Percentiles rank a stretch among this genome's conserved stretches.
These are phyloP conservation scores for Glossosoma conforme DNA, from an alignment of 1,140 invertebrate genomes.

Conservation along the genomic window DNA sequence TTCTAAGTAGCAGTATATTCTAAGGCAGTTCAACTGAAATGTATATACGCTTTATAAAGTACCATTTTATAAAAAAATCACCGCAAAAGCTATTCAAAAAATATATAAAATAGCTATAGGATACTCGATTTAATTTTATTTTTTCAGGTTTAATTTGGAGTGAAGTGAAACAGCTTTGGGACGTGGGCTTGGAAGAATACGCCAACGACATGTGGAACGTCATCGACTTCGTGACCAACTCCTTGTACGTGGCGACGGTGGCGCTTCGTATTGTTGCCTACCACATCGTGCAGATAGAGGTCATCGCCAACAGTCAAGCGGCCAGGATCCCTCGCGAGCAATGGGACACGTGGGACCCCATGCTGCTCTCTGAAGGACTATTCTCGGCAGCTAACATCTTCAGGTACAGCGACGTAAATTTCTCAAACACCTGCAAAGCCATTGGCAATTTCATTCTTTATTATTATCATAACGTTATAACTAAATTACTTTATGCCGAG, in stretches of 20 bases:
- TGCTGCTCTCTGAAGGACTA: constrained; percentile 92
- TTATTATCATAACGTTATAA: too few relatives aligned
- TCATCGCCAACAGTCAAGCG: constrained; percentile 45
- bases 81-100: too few relatives aligned
- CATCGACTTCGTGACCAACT: constrained; percentile 97
- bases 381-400: constrained; percentile 98
- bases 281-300: constrained; percentile 71
- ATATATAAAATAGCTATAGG: constrained; percentile 10
- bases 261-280: constrained; percentile 91
- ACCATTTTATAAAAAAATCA: too few relatives aligned
- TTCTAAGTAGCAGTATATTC: too few relatives aligned
- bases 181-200: constrained; percentile 93
- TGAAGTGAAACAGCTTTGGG: constrained; percentile 97
- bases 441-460: too few relatives aligned
- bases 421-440: not conserved
- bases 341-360: constrained; percentile 96
- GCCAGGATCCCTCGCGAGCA: constrained; percentile 68
- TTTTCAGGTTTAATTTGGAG: constrained; percentile 91
- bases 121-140: constrained; percentile 17
- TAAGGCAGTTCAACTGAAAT: too few relatives aligned
- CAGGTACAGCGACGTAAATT: constrained; percentile 45
- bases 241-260: constrained; percentile 93
- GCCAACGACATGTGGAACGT: constrained; percentile 99
- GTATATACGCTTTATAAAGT: too few relatives aligned
- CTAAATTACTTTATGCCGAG: too few relatives aligned